These are phyloP conservation scores for Melanotaenia pygmaea DNA, from an alignment of 2,797 vertebrate species.

Conservation along the genomic window DNA sequence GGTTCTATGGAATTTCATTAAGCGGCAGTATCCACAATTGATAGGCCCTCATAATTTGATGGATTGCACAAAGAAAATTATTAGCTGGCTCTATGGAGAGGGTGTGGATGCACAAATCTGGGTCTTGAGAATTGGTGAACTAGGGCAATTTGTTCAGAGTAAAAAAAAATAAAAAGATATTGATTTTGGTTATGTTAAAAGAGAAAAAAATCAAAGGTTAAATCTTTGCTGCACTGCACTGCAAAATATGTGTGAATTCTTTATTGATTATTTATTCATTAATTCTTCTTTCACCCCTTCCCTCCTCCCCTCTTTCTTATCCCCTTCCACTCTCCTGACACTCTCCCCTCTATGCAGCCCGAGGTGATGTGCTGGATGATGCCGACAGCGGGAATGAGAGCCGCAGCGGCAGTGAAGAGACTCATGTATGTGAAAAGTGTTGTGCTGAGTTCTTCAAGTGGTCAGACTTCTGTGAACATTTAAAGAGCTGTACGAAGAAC, in stretches of 20 bases:
- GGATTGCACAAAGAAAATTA: conserved; percentile 99
- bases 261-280: conserved; percentile 84
- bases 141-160: conserved; percentile 94
- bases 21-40: conserved; percentile 98
- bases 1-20: conserved; percentile 99
- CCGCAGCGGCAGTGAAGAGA: conserved; percentile 95
- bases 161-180: conserved; percentile 87
- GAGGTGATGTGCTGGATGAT: conserved; percentile 91
- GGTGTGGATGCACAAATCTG: conserved; percentile 85
- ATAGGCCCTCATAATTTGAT: conserved; percentile 99
- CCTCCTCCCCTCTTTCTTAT: conserved; percentile 34
- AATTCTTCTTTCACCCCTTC: conserved; percentile 71
- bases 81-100: conserved; percentile 92
- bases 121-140: conserved; percentile 90
- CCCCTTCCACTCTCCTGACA: conserved; percentile 37
- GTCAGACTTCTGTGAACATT: conserved; percentile 96
- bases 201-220: conserved; percentile 81
- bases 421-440: conserved; percentile 95
- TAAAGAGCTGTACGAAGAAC: conserved; percentile 94
- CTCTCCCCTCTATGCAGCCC: conserved; percentile 78
- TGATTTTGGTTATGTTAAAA: conserved; percentile 93
- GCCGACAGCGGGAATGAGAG: conserved; percentile 95
- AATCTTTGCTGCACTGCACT: conserved; percentile 83
- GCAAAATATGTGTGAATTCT: conserved; percentile 87
- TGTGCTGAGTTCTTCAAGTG: conserved; percentile 99